phyloP scores from a whole-genome alignment of 2,797 vertebrate species.

The Lepus oiostolus region DNA sequence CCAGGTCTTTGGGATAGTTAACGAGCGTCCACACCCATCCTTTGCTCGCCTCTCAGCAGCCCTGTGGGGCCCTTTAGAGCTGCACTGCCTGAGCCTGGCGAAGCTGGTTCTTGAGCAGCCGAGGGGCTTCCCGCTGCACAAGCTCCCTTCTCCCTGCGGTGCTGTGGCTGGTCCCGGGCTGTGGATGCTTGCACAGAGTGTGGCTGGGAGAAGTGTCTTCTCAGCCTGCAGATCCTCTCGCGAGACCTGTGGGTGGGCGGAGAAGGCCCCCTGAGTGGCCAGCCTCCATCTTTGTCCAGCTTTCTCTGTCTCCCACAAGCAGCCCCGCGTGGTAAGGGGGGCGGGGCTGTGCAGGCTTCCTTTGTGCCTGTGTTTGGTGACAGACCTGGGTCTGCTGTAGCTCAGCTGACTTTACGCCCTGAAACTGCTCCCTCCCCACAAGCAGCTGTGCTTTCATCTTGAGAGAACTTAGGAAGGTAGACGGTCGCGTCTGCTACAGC shows the following conservation, averaged over 20 bases:
- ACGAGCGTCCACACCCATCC: neutral
- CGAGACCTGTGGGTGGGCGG: neutral
- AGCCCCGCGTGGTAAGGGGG: neutral
- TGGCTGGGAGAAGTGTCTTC: neutral
- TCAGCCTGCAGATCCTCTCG: neutral
- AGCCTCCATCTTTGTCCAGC: neutral
- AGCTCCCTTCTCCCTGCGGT: neutral
- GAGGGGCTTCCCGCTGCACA: neutral
- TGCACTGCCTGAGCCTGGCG: neutral
- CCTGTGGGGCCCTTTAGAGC: neutral
- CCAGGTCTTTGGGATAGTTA: neutral
- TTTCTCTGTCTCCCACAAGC: neutral
- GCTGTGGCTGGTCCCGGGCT: neutral
- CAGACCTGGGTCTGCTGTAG: neutral
- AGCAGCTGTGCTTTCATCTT: neutral
- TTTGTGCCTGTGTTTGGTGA: neutral
- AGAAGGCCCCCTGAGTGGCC: neutral
- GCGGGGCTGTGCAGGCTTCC: neutral
- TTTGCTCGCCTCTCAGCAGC: neutral
- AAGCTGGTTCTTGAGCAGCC: neutral
- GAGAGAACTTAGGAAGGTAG: slow-evolving; percentile 47
- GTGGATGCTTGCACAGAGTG: neutral
- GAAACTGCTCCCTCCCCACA: neutral
- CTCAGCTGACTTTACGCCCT: neutral
- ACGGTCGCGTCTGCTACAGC: neutral